Base-by-base conservation (phyloP, 1,140 invertebrate genomes). In the Aporrectodea caliginosa region DNA sequence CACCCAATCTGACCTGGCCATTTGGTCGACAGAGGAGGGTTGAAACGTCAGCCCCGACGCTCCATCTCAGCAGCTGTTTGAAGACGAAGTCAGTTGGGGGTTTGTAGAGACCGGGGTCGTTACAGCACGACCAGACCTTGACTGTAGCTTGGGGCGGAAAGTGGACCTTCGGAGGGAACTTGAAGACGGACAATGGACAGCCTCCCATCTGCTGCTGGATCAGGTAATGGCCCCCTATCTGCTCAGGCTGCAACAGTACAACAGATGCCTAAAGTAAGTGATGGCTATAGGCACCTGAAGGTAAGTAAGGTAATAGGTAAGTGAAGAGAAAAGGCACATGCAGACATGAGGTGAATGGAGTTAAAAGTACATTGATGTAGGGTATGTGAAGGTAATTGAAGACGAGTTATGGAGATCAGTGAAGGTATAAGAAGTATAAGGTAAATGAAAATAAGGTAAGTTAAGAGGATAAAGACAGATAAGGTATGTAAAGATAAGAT, bases 51-150 rank as follows among this genome's bases (percentile, higher is more conserved):
- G 87, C 86, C 14, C 87, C 87, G 0, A 86, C 86, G 12, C 85
- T 87, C 88, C 88, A 89, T 78, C 85, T 86, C 73, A 84, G 82
- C 78, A 87, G 87, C 78, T 88, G 86, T 43, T 84, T 84, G 85
- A 86, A 88, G n/a, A 88, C 84, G 82, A 86, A 88, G 73, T 87
- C 84, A 30, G 81, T 81, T 1, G 88, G 87, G 30, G 87, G 86
- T 76, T 88, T 84, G 75, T 88, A 85, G 14, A 85, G 74, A 29
- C 85, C 82, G 12, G 83, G 82, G 78, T 88, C 87, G 78, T 83
- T 84, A 35, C 80, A 83, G 14, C 84, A 85, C 22, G 87, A 84
- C 84, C 85, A 88, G 12, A 89, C 83, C 1, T 87, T 89, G 30
- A 88, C 84, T 16, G 85, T 86, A 68, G 81, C 82, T n/a, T 85